phyloP scores from a whole-genome alignment of 1,140 invertebrate genomes.

The Drosophila aff. region DNA sequence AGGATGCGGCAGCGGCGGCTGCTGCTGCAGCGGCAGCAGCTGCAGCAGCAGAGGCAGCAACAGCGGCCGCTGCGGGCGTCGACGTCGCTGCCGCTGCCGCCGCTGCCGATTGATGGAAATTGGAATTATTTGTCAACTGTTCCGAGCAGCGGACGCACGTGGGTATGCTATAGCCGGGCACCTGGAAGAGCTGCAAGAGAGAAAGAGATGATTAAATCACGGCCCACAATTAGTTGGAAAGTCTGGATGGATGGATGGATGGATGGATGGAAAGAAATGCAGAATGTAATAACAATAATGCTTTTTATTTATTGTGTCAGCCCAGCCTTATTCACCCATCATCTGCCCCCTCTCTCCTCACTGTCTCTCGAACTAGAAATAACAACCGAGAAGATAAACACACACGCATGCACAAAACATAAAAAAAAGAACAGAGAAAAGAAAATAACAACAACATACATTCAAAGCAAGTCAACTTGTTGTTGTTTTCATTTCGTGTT shows the following conservation, averaged over 20 bases:
- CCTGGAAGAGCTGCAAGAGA: slow-evolving; percentile 80
- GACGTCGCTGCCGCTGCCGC: slow-evolving; percentile 51
- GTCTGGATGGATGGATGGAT: slow-evolving; percentile 12
- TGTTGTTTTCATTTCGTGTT: slow-evolving; percentile 80
- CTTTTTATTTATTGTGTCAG: slow-evolving; percentile 50
- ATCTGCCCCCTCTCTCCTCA: not conserved
- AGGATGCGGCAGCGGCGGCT: slow-evolving; percentile 50
- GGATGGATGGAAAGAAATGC: slow-evolving; percentile 25
- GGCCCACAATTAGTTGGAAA: slow-evolving; percentile 26
- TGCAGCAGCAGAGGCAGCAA: slow-evolving; percentile 45
- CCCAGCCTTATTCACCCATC: slow-evolving; percentile 21
- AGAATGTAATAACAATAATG: slow-evolving; percentile 54
- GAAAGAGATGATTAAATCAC: slow-evolving; percentile 24
- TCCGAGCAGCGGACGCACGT: slow-evolving; percentile 85
- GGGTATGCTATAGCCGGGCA: slow-evolving; percentile 84
- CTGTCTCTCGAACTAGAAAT: slow-evolving; percentile 55
- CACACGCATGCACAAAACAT: slow-evolving; percentile 30
- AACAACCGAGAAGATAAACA: slow-evolving; percentile 64
- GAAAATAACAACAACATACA: slow-evolving; percentile 46
- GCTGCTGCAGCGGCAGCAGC: slow-evolving; percentile 52
- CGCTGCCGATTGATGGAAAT: slow-evolving; percentile 78
- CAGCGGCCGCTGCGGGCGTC: slow-evolving; percentile 55
- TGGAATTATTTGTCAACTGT: slow-evolving; percentile 81
- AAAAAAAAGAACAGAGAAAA: slow-evolving; percentile 44
- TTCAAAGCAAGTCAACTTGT: slow-evolving; percentile 46